These are phyloP conservation scores for Hippolais icterina DNA, from an alignment of 2,113 vertebrate genomes.

Conservation along the genomic window DNA sequence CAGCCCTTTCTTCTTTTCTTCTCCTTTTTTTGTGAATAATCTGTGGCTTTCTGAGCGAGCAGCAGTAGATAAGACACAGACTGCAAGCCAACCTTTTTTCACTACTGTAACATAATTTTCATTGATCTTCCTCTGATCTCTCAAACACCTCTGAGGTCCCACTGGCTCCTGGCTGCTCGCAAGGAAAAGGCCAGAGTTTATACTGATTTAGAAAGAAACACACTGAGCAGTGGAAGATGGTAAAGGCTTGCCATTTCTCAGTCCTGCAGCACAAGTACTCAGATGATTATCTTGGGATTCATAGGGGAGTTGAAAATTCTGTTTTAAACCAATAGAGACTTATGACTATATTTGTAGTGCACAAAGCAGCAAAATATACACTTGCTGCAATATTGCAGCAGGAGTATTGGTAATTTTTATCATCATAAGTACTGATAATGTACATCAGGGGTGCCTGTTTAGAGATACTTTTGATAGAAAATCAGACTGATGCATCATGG, in stretches of 20 bases:
- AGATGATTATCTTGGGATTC: background rate
- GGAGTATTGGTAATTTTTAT: background rate
- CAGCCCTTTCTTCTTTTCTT: background rate
- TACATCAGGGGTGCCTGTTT: accelerated
- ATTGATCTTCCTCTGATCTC: conserved; percentile 47
- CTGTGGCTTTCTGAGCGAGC: background rate
- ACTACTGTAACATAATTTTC: conserved; percentile 40
- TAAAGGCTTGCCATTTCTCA: conserved; percentile 28
- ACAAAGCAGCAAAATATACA: background rate
- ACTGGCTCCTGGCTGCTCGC: conserved; percentile 8
- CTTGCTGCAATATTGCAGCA: background rate
- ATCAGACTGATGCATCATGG: background rate
- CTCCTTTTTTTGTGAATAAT: background rate
- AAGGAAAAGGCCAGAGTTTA: conserved; percentile 24
- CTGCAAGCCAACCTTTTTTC: conserved; percentile 16
- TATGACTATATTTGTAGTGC: background rate
- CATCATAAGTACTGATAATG: background rate
- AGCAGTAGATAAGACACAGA: background rate
- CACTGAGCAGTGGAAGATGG: background rate
- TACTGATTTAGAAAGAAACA: background rate
- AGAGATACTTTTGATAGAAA: background rate
- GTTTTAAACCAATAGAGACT: background rate
- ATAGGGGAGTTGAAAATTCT: background rate
- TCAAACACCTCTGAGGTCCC: conserved; percentile 9
- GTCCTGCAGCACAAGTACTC: background rate